Evolutionary conservation across 2,113 vertebrate genomes (phyloP), one percentile per base, ranked within the genome.

Genomic region (Cinclus mexicanus): DNA sequence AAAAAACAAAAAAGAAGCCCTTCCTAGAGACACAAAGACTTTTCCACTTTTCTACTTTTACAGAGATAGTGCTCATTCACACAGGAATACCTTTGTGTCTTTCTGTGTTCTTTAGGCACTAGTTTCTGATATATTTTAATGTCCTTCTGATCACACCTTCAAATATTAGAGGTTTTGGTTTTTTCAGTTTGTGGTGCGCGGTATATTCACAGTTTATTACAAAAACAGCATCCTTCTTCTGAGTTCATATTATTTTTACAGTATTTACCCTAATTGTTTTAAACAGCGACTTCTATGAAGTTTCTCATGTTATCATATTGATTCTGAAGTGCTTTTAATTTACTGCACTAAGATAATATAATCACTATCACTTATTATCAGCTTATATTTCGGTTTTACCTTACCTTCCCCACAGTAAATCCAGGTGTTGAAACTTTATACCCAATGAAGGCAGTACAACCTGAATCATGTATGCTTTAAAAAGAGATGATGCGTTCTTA

Each of bases 321-420:
- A 49, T 93, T 79, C 60, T 86, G 50, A 47, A 75, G 77, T 56
- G 19, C 65, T 47, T 93, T 92, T 83, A 90, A 88, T 87, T 94
- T 92, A 79, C 31, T 70, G 14, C 31, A 52, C 19, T 47, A 82
- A 83, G 67, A 83, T 64, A 92, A 78, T 44, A 87, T 47, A 69
- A 63, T 59, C 31, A 47, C 33, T 22, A n/a, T 46, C 69, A 63
- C n/a, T 94, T 67, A 46, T 78, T 83, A 87, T 75, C 63, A 86
- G 18, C 22, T 76, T 63, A 46, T 53, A 74, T 83, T 67, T 42
- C 70, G 57, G 9, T 78, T 94, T 93, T 88, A 82, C 67, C 46
- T 94, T 50, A 83, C 26, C 8, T 63, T 94, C 33, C 12, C 39
- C 86, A 63, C 50, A n/a, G 37, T 71, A 86, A 95, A 87, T 35